Evolutionary conservation across 2,888 invertebrate genomes (phyloP).

Genomic region (Magallana nippona): DNA sequence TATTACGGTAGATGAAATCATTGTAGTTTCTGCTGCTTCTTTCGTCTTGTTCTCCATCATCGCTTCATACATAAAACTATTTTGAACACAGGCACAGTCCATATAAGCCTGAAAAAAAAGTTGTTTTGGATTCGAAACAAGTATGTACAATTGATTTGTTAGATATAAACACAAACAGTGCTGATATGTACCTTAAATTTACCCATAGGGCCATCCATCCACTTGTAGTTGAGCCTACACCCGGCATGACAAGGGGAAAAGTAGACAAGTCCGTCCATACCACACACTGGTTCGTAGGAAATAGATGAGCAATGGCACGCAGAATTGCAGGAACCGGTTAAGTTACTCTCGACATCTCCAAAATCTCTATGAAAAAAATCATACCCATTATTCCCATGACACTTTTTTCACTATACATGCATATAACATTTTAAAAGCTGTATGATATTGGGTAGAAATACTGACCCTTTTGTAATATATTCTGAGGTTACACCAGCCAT

Average conservation of each 20-base stretch:
- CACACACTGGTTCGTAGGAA: conserved; percentile 60
- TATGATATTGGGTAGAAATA: background rate
- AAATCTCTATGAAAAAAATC: conserved; percentile 40
- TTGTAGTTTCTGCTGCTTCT: background rate
- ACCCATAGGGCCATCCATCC: conserved; percentile 61
- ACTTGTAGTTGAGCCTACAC: conserved; percentile 53
- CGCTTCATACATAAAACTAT: conserved; percentile 38
- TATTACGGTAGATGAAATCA: conserved; percentile 8
- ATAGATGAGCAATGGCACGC: conserved; percentile 57
- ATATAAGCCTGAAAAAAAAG: conserved; percentile 57
- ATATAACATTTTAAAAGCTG: too few species aligned
- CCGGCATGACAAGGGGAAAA: conserved; percentile 63
- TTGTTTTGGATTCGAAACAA: background rate
- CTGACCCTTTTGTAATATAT: conserved; percentile 53
- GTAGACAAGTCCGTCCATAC: conserved; percentile 55
- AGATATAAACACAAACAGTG: too few species aligned
- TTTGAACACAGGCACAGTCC: conserved; percentile 57
- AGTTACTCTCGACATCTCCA: conserved; percentile 22
- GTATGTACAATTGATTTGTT: background rate
- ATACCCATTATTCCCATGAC: too few species aligned
- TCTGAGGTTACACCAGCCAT: conserved; percentile 59
- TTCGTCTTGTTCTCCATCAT: background rate
- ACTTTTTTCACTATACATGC: too few species aligned
- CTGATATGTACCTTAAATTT: conserved; percentile 56
- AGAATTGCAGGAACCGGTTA: conserved; percentile 52